Base-by-base conservation (phyloP, 2,113 vertebrate species). In the Sardina pilchardus region DNA sequence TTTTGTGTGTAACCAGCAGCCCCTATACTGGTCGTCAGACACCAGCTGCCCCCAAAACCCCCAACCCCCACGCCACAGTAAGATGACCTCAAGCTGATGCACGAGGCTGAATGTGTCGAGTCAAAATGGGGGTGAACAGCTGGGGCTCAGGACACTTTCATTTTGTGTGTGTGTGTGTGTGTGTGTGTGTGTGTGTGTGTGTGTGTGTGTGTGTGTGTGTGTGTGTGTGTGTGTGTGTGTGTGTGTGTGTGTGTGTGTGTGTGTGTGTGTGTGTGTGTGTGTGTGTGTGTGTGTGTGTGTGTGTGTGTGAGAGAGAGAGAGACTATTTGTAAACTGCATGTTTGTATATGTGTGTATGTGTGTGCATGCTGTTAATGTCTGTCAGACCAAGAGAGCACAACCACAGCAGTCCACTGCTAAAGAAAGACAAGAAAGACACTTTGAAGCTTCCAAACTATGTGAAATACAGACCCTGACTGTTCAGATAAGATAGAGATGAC, bases 131-230 rank as follows among this genome's bases (percentile, higher is more conserved):
- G 63, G 7, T 67, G n/a, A 78, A 78, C 71, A 78, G 30, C 71
- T 78, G 71, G 71, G 30, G 30, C 26, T 78, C 30, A 4, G 71
- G 39, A 39, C 2, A 39, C 71, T 78, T 78, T 4, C 34, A 36
- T 34, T 71, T 6, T 71, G 63, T 71, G 63, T 71, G 63, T 71
- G 63, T 71, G 63, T 71, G 63, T 71, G 63, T 71, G 63, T 71
- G 63, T 71, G 63, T 71, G 63, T 71, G 63, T 71, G 63, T 71
- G 63, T 71, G 63, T 71, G 63, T 26, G 63, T 26, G n/a, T 26
- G 63, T n/a, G 14, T 17, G 53, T 56, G 53, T 56, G 9, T 56
- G 53, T n/a, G n/a, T n/a, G n/a, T n/a, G n/a, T n/a, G 43, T 44
- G 3, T 44, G 43, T 44, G 43, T 44, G 43, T 44, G 43, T 59